These are phyloP conservation scores for Conopomorpha cramerella DNA, from an alignment of 1,140 invertebrate genomes.

Conservation along the genomic window DNA sequence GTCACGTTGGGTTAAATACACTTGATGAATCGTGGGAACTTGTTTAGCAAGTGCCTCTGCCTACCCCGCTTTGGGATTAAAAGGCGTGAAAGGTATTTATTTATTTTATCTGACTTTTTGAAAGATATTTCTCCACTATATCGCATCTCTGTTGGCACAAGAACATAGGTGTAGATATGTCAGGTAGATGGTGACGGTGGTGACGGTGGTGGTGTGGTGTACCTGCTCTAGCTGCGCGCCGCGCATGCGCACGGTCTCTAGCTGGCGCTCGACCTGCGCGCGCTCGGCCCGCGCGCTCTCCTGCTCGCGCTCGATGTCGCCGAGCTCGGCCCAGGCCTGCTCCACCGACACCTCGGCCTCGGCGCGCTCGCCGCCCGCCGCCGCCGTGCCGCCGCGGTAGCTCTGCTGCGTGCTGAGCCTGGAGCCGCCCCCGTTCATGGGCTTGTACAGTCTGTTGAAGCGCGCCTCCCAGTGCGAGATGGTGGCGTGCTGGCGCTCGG, in stretches of 20 bases:
- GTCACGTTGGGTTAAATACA: too few species aligned
- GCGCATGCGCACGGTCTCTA: constrained; percentile 74
- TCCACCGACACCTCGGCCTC: constrained; percentile 77
- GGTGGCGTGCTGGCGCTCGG: constrained; percentile 82
- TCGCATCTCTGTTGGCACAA: too few species aligned
- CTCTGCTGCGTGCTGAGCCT: constrained; percentile 64
- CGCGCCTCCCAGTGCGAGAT: constrained; percentile 86
- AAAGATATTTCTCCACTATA: too few species aligned
- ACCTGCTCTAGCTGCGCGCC: constrained; percentile 83
- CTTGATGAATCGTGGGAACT: too few species aligned
- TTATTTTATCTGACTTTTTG: too few species aligned
- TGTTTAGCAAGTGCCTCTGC: too few species aligned
- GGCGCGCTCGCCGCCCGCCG: constrained; percentile 21
- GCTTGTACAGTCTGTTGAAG: constrained; percentile 75
- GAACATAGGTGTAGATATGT: too few species aligned
- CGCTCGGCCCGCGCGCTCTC: constrained; percentile 77
- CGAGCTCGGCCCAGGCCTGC: constrained; percentile 82
- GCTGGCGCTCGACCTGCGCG: constrained; percentile 75
- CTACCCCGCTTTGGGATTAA: too few species aligned
- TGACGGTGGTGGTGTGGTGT: too few species aligned
- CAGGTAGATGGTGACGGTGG: too few species aligned
- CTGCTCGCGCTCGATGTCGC: constrained; percentile 84
- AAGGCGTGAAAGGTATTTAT: too few species aligned
- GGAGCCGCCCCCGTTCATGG: constrained; percentile 54
- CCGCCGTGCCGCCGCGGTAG: constrained; percentile 30